Evolutionary conservation across 2,888 invertebrate genomes (phyloP), one percentile per base, ranked within the genome.

Genomic region (Meloe dianella): DNA sequence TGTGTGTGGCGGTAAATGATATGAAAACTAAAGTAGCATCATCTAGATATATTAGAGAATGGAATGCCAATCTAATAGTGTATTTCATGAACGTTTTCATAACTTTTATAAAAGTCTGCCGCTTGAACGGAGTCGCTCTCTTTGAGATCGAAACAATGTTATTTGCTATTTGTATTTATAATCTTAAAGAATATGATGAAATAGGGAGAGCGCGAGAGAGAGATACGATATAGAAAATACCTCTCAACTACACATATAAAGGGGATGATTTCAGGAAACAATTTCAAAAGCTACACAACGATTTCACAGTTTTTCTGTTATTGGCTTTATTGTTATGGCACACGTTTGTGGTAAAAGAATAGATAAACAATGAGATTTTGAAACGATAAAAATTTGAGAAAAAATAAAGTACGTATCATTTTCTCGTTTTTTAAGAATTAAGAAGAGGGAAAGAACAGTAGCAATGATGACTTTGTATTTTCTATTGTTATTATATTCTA

Each of bases 61-160:
- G 75, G 74, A 77, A 78, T 75, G 74, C 73, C 73, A 72, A 77
- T 77, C 74, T 75, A 76, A 75, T 75, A 77, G 74, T 41, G 35
- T 72, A 74, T 75, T 76, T 77, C 74, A 76, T 76, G 69, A 76
- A 69, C 72, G 73, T 76, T 77, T 77, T 77, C 76, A 78, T 78
- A 78, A 78, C 77, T 73, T 74, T 71, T 73, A 78, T 78, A 78
- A 75, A 76, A 75, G 73, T 73, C 74, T 74, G 70, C 74, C 74
- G 75, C 75, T 73, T 69, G 70, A 74, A 68, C 69, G 51, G 73
- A 75, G 66, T 74, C 71, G 74, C 65, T 77, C 75, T 77, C 80
- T 80, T 80, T 79, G 78, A 80, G 74, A 75, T 74, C 73, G 75
- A 77, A 80, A 80, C 77, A 76, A 77, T 76, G 74, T 78, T 77